Base-by-base conservation (phyloP, 2,888 invertebrate genomes). In the Caenorhabditis wallacei region DNA sequence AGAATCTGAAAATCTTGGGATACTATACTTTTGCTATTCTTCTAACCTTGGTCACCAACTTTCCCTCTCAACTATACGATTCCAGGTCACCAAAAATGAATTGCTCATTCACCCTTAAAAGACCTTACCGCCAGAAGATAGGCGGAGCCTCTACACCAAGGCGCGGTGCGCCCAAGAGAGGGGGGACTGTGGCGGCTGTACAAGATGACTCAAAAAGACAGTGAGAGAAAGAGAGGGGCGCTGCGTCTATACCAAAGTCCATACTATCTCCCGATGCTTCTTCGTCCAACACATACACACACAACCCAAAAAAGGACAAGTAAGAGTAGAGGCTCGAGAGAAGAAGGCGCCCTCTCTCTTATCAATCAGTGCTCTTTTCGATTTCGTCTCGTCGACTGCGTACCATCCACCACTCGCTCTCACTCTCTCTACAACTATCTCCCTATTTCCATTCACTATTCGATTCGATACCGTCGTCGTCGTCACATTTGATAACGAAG, bases 141-240 rank as follows among this genome's bases (percentile, higher is more conserved):
- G 24, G 35, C n/a, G 66, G 24, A 8, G 26, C 40, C 61, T 22
- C 16, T 24, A 20, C 66, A 13, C 66, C 63, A 51, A 51, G 64
- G 64, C 64, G 64, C 51, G 8, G 35, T 26, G 22, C 37, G 35
- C 40, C 53, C 37, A 37, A 20, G 7, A 3, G 22, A 5, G 16
- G 26, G 7, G 57, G 35, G n/a, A 61, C 22, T 61, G 53, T 68
- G 54, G 51, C 40, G 70, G 59, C 70, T 61, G 59, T 71, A 71
- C 61, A 71, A 37, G 51, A 71, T 71, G 71, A 71, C 61, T 71
- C 71, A 71, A 71, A 71, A 71, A 35, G 56, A 26, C n/a, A 51
- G 2, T 7, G 68, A 5, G 53, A 20, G 8, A 16, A 3, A 13
- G 16, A 2, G 11, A 30, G 30, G 30, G 30, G 30, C 69, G 53